Base-by-base conservation (phyloP, 2,113 vertebrate genomes). In the Dicaeum eximium region DNA sequence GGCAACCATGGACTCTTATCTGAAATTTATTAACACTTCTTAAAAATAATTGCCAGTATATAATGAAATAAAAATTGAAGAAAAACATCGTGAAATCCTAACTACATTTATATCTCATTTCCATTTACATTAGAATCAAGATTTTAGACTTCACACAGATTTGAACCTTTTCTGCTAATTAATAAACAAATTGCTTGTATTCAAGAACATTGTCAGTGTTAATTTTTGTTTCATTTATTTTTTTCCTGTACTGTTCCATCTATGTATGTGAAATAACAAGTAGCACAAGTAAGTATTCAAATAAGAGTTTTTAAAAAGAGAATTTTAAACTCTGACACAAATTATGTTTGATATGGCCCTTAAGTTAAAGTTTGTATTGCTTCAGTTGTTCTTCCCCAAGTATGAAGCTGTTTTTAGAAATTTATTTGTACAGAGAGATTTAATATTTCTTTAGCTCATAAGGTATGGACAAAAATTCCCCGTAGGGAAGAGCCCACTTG, bases 341-440 rank as follows among this genome's bases (percentile, higher is more conserved):
- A 82, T 84, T 64, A 85, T 77, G 2, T 94, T 94, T 96, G 78
- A 92, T 86, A 57, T 87, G 38, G 31, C 64, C 87, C 75, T 89
- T 88, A 61, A 96, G 64, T 83, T 74, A 85, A 93, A 82, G 47
- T 67, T 96, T 88, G 24, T 61, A 78, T 20, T 77, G 38, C 72
- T 96, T 67, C 91, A 62, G 31, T 78, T 93, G 15, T n/a, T 93
- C 14, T 79, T 83, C 62, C 74, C 84, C 73, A 96, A 83, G 45
- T 47, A 38, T 37, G 15, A 74, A 83, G 5, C 16, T 79, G 56
- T 81, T 94, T 95, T 93, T 75, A 91, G 83, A 30, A 71, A 33
- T 24, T 57, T 51, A 93, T 80, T 96, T 25, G 44, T 73, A 70
- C 5, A 44, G 30, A 45, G 56, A 93, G 11, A 61, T 81, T 94